Conservation (phyloP, 2,113 vertebrate genomes). For the Perca fluviatilis region DNA sequence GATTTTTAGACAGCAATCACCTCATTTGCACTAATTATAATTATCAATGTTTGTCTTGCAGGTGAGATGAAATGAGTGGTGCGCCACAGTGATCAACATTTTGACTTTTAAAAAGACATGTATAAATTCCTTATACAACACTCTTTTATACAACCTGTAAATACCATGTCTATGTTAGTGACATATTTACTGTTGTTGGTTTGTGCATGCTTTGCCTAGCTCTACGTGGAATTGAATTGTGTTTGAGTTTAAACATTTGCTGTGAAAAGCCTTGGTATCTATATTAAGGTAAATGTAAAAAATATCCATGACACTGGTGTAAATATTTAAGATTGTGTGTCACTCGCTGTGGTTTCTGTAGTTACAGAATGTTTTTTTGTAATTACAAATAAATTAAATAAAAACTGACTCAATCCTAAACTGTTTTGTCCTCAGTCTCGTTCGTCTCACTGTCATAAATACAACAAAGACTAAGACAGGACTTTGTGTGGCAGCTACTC, state of each 20-base stretch:
- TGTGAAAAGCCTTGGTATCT: slow-evolving; percentile 38
- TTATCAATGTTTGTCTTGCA: slow-evolving; percentile 52
- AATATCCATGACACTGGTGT: slow-evolving; percentile 52
- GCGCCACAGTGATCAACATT: background rate
- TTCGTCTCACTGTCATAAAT: background rate
- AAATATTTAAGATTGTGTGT: slow-evolving; percentile 59
- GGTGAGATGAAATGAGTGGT: slow-evolving; percentile 53
- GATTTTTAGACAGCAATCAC: too few species aligned
- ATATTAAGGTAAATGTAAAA: slow-evolving; percentile 43
- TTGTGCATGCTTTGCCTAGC: slow-evolving; percentile 33
- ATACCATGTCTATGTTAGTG: slow-evolving; percentile 30
- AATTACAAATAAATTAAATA: slow-evolving; percentile 29
- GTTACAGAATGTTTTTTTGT: background rate
- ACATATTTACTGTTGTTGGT: background rate
- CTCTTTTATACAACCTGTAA: slow-evolving; percentile 43
- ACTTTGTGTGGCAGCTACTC: slow-evolving; percentile 30
- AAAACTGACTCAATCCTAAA: background rate
- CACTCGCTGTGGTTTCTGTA: slow-evolving; percentile 22
- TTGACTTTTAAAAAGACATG: slow-evolving; percentile 4
- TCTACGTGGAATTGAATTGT: background rate
- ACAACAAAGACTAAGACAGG: slow-evolving; percentile 7
- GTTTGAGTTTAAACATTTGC: slow-evolving; percentile 9
- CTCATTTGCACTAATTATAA: background rate
- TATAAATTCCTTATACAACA: slow-evolving; percentile 31
- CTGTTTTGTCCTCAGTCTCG: background rate